phyloP scores from a whole-genome alignment of 2,113 vertebrate species.

The Vidua macroura region DNA sequence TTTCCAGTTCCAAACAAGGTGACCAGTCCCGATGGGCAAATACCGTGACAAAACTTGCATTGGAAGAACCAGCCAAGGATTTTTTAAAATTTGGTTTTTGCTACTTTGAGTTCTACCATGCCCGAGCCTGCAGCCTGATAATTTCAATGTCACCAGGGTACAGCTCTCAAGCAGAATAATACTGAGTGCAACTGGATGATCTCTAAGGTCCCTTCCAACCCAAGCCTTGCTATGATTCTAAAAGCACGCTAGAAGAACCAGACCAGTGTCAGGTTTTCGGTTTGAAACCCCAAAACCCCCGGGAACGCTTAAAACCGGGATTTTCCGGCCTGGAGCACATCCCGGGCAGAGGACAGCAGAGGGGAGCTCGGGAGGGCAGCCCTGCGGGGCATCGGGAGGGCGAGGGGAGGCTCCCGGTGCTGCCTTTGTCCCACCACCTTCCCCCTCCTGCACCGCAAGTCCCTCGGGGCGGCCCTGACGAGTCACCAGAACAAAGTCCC shows the following conservation, averaged over 20 bases:
- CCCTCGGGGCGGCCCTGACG: not conserved
- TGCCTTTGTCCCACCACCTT: not conserved
- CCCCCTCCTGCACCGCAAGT: too few relatives aligned
- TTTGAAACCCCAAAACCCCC: not conserved
- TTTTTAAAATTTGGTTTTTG: not conserved
- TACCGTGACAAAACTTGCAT: not conserved
- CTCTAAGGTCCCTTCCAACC: not conserved
- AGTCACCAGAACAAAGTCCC: not conserved
- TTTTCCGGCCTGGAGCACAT: not conserved
- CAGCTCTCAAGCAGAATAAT: rapidly evolving
- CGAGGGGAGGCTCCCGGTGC: not conserved
- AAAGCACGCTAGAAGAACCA: rapidly evolving
- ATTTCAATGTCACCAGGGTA: not conserved
- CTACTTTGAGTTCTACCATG: rapidly evolving
- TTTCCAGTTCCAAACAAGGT: not conserved
- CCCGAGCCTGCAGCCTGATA: rapidly evolving
- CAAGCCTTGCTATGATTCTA: not conserved
- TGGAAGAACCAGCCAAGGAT: not conserved
- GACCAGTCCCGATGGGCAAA: rapidly evolving
- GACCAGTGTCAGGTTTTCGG: not conserved
- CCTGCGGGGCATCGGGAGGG: not conserved
- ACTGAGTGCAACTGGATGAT: not conserved
- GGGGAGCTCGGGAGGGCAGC: not conserved
- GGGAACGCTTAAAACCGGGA: not conserved
- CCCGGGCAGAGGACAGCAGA: not conserved